These are phyloP conservation scores for Protophormia terraenovae DNA, from an alignment of 2,888 invertebrate genomes.

Conservation along the genomic window DNA sequence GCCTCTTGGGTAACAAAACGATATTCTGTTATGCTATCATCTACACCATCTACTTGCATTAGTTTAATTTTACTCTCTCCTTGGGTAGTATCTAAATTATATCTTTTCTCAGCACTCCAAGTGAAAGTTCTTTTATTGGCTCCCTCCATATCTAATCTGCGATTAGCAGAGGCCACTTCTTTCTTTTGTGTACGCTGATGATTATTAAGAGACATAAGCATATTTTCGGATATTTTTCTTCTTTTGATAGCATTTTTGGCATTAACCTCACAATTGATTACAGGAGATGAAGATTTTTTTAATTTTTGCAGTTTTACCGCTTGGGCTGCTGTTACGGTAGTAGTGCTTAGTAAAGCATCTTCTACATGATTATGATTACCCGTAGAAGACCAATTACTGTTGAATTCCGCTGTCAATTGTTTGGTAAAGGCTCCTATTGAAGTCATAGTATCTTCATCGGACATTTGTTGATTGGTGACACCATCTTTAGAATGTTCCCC, in stretches of 20 bases:
- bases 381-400: slow-evolving; percentile 74
- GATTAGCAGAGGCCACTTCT: slow-evolving; percentile 70
- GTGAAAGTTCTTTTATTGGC: slow-evolving; percentile 74
- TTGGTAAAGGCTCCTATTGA: slow-evolving; percentile 74
- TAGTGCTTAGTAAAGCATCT: slow-evolving; percentile 78
- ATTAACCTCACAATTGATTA: slow-evolving; percentile 74
- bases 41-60: slow-evolving; percentile 87
- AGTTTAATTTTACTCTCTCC: slow-evolving; percentile 81
- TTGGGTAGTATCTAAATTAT: slow-evolving; percentile 72
- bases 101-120: slow-evolving; percentile 80
- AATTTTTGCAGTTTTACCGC: slow-evolving; percentile 80
- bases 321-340: slow-evolving; percentile 84
- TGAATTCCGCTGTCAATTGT: slow-evolving; percentile 72
- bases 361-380: slow-evolving; percentile 74
- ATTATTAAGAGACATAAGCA: slow-evolving; percentile 76
- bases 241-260: slow-evolving; percentile 84
- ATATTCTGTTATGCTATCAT: slow-evolving; percentile 84
- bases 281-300: slow-evolving; percentile 69
- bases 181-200: slow-evolving; percentile 71
- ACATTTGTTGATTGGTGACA: slow-evolving; percentile 74
- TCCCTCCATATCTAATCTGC: slow-evolving; percentile 74
- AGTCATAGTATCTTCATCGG: slow-evolving; percentile 76
- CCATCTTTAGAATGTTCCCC: slow-evolving; percentile 81
- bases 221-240: slow-evolving; percentile 84
- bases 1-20: slow-evolving; percentile 79